These are phyloP conservation scores for Ceratitis capitata DNA, from an alignment of 1,140 invertebrate species.

Conservation along the genomic window DNA sequence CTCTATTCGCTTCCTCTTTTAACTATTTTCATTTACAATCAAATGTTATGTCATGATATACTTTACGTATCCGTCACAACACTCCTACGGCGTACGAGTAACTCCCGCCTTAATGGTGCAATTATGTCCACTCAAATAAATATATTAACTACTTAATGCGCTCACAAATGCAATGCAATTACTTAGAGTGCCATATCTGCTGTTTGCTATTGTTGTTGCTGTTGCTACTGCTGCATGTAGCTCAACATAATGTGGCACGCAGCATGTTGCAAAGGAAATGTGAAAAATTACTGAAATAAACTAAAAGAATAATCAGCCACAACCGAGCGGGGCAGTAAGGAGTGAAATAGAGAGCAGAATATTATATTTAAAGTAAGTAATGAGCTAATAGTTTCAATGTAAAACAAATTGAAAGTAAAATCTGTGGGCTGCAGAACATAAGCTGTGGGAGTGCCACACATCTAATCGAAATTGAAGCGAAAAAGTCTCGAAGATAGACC, in stretches of 20 bases:
- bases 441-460: not conserved
- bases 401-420: not conserved
- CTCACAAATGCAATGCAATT: constrained; percentile 5
- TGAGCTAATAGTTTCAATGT: not conserved
- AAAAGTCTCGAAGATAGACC: not conserved
- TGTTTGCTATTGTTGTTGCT: too few relatives aligned
- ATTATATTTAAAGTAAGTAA: not conserved
- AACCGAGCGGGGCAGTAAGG: not conserved
- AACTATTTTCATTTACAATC: too few relatives aligned
- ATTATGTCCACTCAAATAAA: constrained; percentile 15
- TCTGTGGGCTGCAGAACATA: not conserved
- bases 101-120: not conserved
- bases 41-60: too few relatives aligned
- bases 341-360: not conserved
- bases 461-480: not conserved
- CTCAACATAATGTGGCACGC: not conserved
- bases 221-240: too few relatives aligned
- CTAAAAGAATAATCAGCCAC: not conserved
- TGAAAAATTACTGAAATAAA: not conserved
- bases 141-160: constrained; percentile 6
- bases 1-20: too few relatives aligned
- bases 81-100: too few relatives aligned
- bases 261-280: constrained; percentile 3
- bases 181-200: constrained; percentile 21
- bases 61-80: too few relatives aligned